phyloP scores from a whole-genome alignment of 2,888 invertebrate genomes.

The Pomacea canaliculata region DNA sequence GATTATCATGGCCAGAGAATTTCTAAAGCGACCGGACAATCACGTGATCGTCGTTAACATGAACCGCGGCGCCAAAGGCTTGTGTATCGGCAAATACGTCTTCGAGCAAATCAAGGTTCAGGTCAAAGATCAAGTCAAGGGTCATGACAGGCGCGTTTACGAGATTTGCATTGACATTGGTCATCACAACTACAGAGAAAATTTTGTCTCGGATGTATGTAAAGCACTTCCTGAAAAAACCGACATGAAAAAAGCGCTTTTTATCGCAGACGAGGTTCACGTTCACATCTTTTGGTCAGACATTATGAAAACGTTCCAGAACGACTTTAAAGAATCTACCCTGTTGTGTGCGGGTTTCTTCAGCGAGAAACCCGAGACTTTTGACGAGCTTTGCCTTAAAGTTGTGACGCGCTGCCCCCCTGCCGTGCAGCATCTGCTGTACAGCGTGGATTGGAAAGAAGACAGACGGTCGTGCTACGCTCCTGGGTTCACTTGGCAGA shows the following conservation, averaged over 20 bases:
- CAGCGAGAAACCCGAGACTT: conserved; percentile 20
- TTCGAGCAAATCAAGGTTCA: neutral
- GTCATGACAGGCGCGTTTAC: no score
- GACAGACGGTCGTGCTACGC: neutral
- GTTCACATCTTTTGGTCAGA: conserved; percentile 26
- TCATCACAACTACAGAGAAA: no score
- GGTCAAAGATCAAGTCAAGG: no score
- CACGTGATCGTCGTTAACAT: conserved; percentile 28
- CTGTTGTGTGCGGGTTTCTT: conserved; percentile 35
- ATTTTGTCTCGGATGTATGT: no score
- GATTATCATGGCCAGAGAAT: conserved; percentile 21
- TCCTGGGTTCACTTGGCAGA: neutral
- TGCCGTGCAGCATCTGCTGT: conserved; percentile 14
- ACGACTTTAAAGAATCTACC: conserved; percentile 12
- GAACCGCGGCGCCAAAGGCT: conserved; percentile 30
- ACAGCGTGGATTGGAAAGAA: conserved; percentile 16
- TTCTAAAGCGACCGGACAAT: neutral
- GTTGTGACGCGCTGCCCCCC: conserved; percentile 10
- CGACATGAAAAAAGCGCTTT: conserved; percentile 7
- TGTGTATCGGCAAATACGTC: conserved; percentile 29
- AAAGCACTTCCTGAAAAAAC: neutral
- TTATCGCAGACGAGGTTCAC: conserved; percentile 33
- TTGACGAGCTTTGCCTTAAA: neutral
- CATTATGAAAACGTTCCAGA: conserved; percentile 9
- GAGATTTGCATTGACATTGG: no score